Evolutionary conservation across 2,113 vertebrate genomes (phyloP).

Genomic region (Lepisosteus oculatus): DNA sequence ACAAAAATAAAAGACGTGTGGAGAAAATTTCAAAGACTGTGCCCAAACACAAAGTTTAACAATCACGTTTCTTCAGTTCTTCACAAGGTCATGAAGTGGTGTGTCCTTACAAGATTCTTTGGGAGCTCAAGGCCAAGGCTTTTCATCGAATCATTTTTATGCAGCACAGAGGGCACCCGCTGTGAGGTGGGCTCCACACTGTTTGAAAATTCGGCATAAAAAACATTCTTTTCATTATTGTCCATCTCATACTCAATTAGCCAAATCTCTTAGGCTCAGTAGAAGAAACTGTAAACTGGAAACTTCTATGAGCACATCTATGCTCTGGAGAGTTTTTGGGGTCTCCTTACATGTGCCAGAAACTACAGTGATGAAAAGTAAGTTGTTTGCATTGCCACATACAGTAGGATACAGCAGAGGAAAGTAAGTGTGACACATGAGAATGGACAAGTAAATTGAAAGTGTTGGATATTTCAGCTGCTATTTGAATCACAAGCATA

Average conservation of each 20-base stretch:
- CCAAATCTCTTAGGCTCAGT: too few species aligned
- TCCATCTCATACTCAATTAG: not conserved
- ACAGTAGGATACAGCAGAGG: too few species aligned
- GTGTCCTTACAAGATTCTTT: slow-evolving; percentile 45
- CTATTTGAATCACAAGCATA: too few species aligned
- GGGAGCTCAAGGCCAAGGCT: slow-evolving; percentile 33
- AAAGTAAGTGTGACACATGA: too few species aligned
- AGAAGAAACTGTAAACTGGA: too few species aligned
- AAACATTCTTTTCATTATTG: slow-evolving; percentile 36
- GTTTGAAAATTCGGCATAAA: slow-evolving; percentile 36
- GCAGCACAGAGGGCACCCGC: slow-evolving; percentile 37
- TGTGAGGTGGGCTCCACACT: slow-evolving; percentile 43
- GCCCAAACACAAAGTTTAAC: slow-evolving; percentile 32
- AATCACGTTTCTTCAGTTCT: slow-evolving; percentile 34
- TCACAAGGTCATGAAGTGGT: slow-evolving; percentile 34
- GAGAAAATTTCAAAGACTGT: slow-evolving; percentile 38
- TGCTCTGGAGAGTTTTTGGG: too few species aligned
- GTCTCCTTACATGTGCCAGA: too few species aligned
- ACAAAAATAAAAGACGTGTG: slow-evolving; percentile 1
- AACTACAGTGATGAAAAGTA: too few species aligned
- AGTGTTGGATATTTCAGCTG: too few species aligned
- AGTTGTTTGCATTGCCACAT: too few species aligned
- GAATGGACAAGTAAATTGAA: too few species aligned
- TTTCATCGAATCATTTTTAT: slow-evolving; percentile 34
- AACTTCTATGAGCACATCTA: slow-evolving; percentile 37